Evolutionary conservation across 2,888 invertebrate genomes (phyloP), one percentile per base, ranked within the genome.

Genomic region (Polymixis flavicincta): DNA sequence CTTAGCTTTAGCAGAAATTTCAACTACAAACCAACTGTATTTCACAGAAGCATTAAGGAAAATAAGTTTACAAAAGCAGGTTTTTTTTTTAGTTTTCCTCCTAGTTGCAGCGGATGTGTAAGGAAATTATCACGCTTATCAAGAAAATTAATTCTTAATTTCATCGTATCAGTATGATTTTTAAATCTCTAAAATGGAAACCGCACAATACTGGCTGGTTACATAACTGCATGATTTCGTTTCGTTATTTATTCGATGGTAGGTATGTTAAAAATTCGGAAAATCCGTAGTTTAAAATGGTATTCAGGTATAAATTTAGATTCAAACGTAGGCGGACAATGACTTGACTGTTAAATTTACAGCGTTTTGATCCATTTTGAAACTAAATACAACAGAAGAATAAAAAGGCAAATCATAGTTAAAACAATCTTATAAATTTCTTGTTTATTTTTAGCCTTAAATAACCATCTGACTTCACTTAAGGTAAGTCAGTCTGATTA

Each of bases 81-180:
- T 17, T 48, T 9, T 57, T 28, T 11, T 48, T 45, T 32, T 45
- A 3, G 9, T 1, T 9, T 42, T n/a, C 32, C 55, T 48, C 7
- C 25, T n/a, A 55, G 19, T 32, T 57, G n/a, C 5, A 32, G 14
- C 19, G 7, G 9, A 68, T 3, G 2, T 32, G n/a, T 4, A 45
- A 19, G 25, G 57, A 2, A 57, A 72, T 17, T 22, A 42, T 17
- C 42, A 42, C 0, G 22, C 48, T 57, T 71, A 71, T 48, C 37
- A 2, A 17, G 57, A 37, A 72, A 48, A 19, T 57, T 17, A 57
- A 72, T 71, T 37, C 19, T 25, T 57, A 37, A 25, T 71, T 71
- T 54, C 13, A 13, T 22, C 17, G 22, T 17, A 22, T 52, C 25
- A 68, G 4, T 4, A 14, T 14, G 50, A 37, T 32, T 9, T 63